phyloP scores from a whole-genome alignment of 2,888 invertebrate species.

The Scrobipalpa atriplicella region DNA sequence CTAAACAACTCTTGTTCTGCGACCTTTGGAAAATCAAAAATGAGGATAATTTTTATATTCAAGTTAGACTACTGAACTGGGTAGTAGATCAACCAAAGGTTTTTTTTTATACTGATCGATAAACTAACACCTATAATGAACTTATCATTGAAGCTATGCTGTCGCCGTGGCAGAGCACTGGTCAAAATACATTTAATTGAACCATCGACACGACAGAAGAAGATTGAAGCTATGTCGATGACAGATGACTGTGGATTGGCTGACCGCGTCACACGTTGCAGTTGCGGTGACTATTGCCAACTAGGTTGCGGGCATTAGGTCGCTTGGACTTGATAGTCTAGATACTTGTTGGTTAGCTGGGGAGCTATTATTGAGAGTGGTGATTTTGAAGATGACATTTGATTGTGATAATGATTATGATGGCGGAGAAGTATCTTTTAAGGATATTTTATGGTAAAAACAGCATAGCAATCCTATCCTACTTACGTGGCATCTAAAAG shows the following conservation, averaged over 20 bases:
- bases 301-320: conserved; percentile 66
- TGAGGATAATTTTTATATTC: too few species aligned
- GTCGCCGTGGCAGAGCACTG: too few species aligned
- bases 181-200: too few species aligned
- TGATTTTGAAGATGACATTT: neutral
- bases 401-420: neutral
- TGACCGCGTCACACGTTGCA: conserved; percentile 37
- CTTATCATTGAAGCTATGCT: conserved; percentile 11
- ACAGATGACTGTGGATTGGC: conserved; percentile 15
- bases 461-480: too few species aligned
- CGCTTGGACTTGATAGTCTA: conserved; percentile 52
- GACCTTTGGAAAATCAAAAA: too few species aligned
- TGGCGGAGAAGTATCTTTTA: too few species aligned
- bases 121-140: neutral
- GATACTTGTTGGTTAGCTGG: conserved; percentile 1
- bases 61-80: too few species aligned
- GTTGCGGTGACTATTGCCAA: conserved; percentile 55
- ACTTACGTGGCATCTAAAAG: too few species aligned
- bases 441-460: neutral
- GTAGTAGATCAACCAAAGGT: too few species aligned
- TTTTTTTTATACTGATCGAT: too few species aligned
- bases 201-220: too few species aligned
- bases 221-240: conserved; percentile 7
- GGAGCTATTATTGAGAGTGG: conserved; percentile 4
- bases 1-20: too few species aligned